Evolutionary conservation across 2,888 invertebrate genomes (phyloP).

Genomic region (Lepidochitona cinerea): DNA sequence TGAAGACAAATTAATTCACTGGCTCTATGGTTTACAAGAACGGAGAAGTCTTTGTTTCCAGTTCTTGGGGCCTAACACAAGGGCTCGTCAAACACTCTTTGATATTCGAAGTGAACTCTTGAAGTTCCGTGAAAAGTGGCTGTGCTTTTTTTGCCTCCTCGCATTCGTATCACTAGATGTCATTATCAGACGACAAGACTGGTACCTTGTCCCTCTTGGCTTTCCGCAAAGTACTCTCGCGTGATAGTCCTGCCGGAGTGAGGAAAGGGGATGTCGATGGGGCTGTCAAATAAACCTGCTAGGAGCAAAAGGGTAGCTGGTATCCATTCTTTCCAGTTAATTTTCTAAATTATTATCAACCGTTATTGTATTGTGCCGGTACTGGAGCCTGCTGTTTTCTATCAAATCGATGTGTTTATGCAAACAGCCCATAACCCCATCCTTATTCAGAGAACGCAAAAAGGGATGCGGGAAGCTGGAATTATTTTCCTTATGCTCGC

Average conservation of each 20-base stretch:
- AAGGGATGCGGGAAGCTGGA: too few species aligned
- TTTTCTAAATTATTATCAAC: neutral
- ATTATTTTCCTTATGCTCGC: too few species aligned
- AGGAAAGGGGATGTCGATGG: neutral
- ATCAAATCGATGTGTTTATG: too few species aligned
- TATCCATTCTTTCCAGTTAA: neutral
- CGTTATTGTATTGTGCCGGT: neutral
- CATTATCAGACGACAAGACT: neutral
- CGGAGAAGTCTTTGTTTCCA: too few species aligned
- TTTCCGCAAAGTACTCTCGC: neutral
- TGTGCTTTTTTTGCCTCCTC: neutral
- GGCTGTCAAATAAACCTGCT: slow-evolving; percentile 3
- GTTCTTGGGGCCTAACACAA: too few species aligned
- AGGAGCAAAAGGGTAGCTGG: neutral
- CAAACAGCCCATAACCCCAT: too few species aligned
- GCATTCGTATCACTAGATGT: neutral
- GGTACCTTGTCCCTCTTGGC: neutral
- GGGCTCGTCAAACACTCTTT: neutral
- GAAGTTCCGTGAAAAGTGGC: neutral
- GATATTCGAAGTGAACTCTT: neutral
- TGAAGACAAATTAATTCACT: neutral
- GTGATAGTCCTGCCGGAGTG: neutral
- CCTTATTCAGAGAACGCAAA: neutral
- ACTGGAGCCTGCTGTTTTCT: too few species aligned
- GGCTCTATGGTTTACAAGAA: too few species aligned